These are phyloP conservation scores for Aphodius granarius DNA, from an alignment of 2,888 invertebrate species.

Conservation along the genomic window DNA sequence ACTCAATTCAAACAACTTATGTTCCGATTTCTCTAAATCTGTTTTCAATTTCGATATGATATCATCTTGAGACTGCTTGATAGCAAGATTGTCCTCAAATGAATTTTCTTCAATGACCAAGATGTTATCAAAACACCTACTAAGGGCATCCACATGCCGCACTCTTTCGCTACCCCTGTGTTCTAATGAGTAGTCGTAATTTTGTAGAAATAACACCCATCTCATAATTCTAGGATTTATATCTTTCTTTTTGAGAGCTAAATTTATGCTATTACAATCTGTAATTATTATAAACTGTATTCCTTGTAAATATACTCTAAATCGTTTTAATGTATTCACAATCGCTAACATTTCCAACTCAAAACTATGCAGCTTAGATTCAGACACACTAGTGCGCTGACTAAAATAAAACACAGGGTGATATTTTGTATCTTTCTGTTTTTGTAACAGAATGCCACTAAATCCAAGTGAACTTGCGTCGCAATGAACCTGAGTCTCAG, in stretches of 20 bases:
- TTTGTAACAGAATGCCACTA: too few relatives aligned
- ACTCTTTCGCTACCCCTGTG: conserved; percentile 32
- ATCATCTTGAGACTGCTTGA: background rate
- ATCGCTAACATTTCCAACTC: conserved; percentile 27
- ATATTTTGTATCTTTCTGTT: too few relatives aligned
- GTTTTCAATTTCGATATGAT: background rate
- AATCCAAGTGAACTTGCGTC: too few relatives aligned
- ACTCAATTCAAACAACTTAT: conserved; percentile 11
- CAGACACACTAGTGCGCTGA: too few relatives aligned
- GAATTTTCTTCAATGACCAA: background rate
- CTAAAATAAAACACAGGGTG: too few relatives aligned
- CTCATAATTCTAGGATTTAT: conserved; percentile 35
- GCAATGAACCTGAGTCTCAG: too few relatives aligned
- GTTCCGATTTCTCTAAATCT: background rate
- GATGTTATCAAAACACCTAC: conserved; percentile 5
- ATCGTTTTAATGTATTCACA: conserved; percentile 37
- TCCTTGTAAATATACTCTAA: conserved; percentile 37
- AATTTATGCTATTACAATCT: conserved; percentile 36
- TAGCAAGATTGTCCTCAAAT: background rate
- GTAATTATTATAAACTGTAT: conserved; percentile 39
- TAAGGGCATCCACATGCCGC: conserved; percentile 20
- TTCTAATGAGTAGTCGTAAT: conserved; percentile 39
- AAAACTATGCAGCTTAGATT: too few relatives aligned
- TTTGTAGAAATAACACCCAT: conserved; percentile 41
- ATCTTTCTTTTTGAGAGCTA: conserved; percentile 38